Base-by-base conservation (phyloP, 2,113 vertebrate genomes). In the Aegithalos caudatus region DNA sequence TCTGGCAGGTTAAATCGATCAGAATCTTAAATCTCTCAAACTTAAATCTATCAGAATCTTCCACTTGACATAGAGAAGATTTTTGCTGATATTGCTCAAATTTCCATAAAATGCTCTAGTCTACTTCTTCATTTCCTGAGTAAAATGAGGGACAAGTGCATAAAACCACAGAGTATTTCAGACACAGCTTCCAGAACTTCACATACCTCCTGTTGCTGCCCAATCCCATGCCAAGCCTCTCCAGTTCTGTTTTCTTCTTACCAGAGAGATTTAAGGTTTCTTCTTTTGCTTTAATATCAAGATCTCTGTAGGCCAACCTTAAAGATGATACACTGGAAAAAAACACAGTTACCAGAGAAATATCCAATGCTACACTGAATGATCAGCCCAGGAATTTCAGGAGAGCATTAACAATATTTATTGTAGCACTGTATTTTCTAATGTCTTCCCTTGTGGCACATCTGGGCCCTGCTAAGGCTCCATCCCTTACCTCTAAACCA, bases 201-300 rank as follows among this genome's bases (percentile, higher is more conserved):
- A 70, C 95, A 2, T 79, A 98, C 98, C 98, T 98, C 61, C 98
- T 97, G 90, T 83, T 98, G 31, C 78, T 98, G 35, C 98, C 98
- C 27, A 99, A 86, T 6, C 99, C 99, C 98, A 99, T 99, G 92
- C 99, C 99, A 47, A 99, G 98, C 33, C 99, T 97, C 81, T 99
- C 99, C 1, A 98, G 97, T 31, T 99, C 99, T 10, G 95, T 96
- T 84, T 98, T 98, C 94, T 98, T 99, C 54, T 98, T 98, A 29
- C 98, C 98, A 19, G 98, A 96, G 3, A 98, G 58, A 50, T 98
- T 98, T 73, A 97, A 96, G 57, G 98, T 98, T 12, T 99, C 98
- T 14, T 99, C 98, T 97, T 98, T 99, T 80, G 97, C 97, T 67
- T 99, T 98, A 80, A 99, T 97, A 92, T 99, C 98, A 64, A 99